Percentiles rank a stretch among this genome's conserved stretches.
phyloP scores from a whole-genome alignment of 2,113 vertebrate genomes.

The Manacus vitellinus region DNA sequence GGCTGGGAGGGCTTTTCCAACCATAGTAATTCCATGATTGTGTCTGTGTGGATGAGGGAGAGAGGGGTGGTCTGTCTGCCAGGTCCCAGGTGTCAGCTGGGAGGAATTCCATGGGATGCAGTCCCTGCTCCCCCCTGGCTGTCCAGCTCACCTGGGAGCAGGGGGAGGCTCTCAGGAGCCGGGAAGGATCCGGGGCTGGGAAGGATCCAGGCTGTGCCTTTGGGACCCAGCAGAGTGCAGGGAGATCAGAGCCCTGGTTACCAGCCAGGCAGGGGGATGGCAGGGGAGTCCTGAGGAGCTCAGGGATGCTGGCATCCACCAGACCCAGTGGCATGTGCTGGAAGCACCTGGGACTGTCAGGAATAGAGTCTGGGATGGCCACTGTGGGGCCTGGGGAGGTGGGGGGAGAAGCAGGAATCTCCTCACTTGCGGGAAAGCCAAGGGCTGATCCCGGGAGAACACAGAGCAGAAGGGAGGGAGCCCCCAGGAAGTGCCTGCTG shows the following conservation, averaged over 20 bases:
- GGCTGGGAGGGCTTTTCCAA: not conserved
- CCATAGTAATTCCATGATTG: not conserved
- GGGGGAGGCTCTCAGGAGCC: not conserved
- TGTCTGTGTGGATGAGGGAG: not conserved
- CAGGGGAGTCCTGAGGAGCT: not conserved
- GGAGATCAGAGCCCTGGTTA: not conserved
- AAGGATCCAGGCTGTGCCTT: not conserved
- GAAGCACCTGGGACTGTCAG: not conserved
- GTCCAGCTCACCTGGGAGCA: not conserved
- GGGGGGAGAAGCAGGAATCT: not conserved
- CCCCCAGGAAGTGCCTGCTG: not conserved
- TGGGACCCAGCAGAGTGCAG: not conserved
- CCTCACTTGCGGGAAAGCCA: not conserved
- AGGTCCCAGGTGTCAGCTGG: not conserved
- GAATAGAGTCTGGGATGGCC: not conserved
- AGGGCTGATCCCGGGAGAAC: not conserved
- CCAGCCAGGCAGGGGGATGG: not conserved
- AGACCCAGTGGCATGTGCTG: not conserved
- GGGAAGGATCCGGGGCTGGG: not conserved
- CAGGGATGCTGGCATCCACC: not conserved
- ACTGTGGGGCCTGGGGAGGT: not conserved
- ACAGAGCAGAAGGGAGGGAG: fast-evolving
- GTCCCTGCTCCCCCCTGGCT: not conserved
- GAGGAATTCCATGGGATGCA: not conserved
- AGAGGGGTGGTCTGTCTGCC: not conserved